A percentile compares a stretch with the other conserved stretches of the same genome.
Conservation (phyloP, 2,888 invertebrate species). For the Archips xylosteana region DNA sequence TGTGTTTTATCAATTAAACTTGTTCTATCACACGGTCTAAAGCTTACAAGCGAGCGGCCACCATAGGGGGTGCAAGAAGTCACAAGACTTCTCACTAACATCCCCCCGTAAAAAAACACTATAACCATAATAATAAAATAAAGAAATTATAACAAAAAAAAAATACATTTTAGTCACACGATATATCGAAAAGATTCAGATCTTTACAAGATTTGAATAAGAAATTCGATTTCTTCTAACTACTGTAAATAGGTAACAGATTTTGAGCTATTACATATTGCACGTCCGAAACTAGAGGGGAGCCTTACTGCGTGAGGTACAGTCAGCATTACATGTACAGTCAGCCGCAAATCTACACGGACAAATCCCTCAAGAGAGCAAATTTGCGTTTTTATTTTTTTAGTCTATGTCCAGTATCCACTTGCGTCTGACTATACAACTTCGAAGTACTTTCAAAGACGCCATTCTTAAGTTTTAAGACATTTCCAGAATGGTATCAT, state of each 20-base stretch:
- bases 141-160: slow-evolving; percentile 50
- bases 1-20: background rate
- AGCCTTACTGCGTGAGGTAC: slow-evolving; percentile 18
- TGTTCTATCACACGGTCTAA: background rate
- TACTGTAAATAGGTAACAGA: slow-evolving; percentile 69
- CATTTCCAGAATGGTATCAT: too few relatives aligned
- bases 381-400: background rate
- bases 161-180: slow-evolving; percentile 49
- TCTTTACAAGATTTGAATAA: slow-evolving; percentile 56
- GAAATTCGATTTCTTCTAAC: slow-evolving; percentile 57
- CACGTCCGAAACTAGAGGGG: slow-evolving; percentile 55
- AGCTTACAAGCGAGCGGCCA: slow-evolving; percentile 11
- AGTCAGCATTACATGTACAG: slow-evolving; percentile 3
- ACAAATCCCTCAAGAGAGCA: background rate
- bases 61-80: slow-evolving; percentile 1
- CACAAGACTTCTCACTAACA: background rate
- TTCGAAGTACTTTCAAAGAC: background rate
- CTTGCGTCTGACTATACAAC: background rate
- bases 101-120: slow-evolving; percentile 47
- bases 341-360: background rate
- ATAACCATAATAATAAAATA: slow-evolving; percentile 52
- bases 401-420: too few relatives aligned
- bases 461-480: too few relatives aligned
- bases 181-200: slow-evolving; percentile 54
- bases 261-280: slow-evolving; percentile 73